These are phyloP conservation scores for Girardia tigrina DNA, from an alignment of 2,888 invertebrate genomes.

Conservation along the genomic window DNA sequence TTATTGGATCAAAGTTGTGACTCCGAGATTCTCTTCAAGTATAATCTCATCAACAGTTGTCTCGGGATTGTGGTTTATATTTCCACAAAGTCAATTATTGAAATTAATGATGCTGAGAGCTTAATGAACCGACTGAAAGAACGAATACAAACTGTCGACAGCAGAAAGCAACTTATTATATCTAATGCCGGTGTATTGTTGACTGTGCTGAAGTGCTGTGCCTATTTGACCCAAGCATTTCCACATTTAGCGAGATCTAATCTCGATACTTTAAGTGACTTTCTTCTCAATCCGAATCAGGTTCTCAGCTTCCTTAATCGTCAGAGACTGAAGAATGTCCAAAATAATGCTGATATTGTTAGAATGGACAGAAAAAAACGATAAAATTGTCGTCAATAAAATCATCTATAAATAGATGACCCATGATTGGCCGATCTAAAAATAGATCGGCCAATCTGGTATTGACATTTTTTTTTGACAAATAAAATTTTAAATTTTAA, in stretches of 20 bases:
- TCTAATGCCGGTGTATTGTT: conserved; percentile 31
- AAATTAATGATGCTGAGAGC: conserved; percentile 64
- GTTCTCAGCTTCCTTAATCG: conserved; percentile 71
- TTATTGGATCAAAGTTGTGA: conserved; percentile 7
- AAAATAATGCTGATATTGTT: not conserved
- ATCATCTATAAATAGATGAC: too few relatives aligned
- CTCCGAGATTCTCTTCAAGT: conserved; percentile 3
- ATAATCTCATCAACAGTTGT: not conserved
- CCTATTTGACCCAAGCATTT: conserved; percentile 84
- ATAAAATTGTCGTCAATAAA: too few relatives aligned
- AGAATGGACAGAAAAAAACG: not conserved
- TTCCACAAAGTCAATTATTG: not conserved
- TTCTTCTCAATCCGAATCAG: conserved; percentile 82
- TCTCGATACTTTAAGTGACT: conserved; percentile 71
- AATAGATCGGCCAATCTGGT: too few relatives aligned
- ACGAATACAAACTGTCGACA: conserved; percentile 37
- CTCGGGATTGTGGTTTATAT: conserved; percentile 1
- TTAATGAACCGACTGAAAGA: conserved; percentile 80
- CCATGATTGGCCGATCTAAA: too few relatives aligned
- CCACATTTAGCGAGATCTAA: conserved; percentile 86
- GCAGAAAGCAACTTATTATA: conserved; percentile 30
- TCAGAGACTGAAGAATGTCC: conserved; percentile 25
- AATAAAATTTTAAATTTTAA: too few relatives aligned
- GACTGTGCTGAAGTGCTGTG: conserved; percentile 53
- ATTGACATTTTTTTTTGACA: too few relatives aligned